Evolutionary conservation across 1,140 invertebrate species (phyloP).

Genomic region (Macrostomum lignano): DNA sequence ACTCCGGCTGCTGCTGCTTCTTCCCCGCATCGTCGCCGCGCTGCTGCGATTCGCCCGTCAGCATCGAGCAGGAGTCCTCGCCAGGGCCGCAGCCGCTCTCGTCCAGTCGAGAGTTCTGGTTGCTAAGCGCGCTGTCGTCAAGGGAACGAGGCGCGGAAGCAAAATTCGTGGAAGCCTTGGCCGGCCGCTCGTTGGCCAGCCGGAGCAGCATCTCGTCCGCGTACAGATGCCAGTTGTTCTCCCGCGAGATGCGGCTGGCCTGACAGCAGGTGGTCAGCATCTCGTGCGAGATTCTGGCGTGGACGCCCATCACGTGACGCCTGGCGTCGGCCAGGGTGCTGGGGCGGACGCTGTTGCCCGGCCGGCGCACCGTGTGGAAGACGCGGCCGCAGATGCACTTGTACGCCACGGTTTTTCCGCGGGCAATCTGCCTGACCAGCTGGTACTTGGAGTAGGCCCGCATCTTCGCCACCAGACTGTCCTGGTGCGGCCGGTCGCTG

Average conservation of each 20-base stretch:
- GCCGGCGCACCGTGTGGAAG: background rate
- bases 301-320: constrained; percentile 4
- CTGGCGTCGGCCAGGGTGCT: constrained; percentile 2
- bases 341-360: background rate
- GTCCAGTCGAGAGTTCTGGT: no score
- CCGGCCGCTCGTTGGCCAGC: background rate
- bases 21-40: no score
- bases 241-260: constrained; percentile 2
- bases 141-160: no score
- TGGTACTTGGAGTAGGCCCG: background rate
- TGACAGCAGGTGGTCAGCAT: constrained; percentile 5
- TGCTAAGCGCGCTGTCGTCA: no score
- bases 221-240: constrained; percentile 4
- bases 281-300: background rate
- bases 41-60: no score
- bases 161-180: no score
- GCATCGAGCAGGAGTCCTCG: no score
- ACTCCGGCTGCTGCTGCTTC: no score
- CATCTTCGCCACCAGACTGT: constrained; percentile 1
- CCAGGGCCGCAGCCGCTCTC: no score
- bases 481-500: background rate
- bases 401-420: background rate
- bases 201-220: constrained; percentile 2
- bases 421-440: background rate
- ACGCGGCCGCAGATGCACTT: background rate